Conservation (phyloP, 2,797 vertebrate genomes). For the Acestrorhynchus altus region DNA sequence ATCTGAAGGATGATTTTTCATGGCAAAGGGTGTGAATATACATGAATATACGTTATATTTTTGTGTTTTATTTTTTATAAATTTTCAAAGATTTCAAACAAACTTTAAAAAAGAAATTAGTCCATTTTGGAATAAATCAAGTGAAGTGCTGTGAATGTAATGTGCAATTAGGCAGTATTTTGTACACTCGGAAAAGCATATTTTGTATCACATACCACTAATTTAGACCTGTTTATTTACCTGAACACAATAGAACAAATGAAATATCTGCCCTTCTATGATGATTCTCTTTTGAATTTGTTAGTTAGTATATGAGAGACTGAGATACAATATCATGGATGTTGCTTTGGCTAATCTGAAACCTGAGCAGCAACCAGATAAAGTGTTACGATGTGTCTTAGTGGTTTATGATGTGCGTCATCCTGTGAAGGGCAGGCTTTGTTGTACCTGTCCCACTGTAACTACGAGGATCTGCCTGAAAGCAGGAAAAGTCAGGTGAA, state of each 20-base stretch:
- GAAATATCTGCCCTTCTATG: not conserved
- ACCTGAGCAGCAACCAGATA: not conserved
- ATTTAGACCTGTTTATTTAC: not conserved
- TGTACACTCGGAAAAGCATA: no score
- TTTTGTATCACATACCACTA: no score
- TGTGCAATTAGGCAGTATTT: no score
- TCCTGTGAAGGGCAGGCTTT: not conserved
- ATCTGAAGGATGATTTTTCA: no score
- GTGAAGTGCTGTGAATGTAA: no score
- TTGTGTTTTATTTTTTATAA: no score
- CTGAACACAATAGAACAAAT: not conserved
- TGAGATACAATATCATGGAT: not conserved
- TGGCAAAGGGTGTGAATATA: no score
- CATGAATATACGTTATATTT: no score
- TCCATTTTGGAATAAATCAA: no score
- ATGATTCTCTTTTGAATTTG: not conserved
- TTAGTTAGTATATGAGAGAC: not conserved
- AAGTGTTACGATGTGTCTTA: not conserved
- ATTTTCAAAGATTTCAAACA: no score
- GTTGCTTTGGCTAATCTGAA: not conserved
- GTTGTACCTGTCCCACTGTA: constrained; percentile 31
- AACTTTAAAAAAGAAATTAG: no score
- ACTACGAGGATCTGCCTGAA: constrained; percentile 35
- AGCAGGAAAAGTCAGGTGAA: constrained; percentile 43
- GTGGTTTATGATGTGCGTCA: not conserved